phyloP scores from a whole-genome alignment of 1,140 invertebrate genomes.

The Aphidius gifuensis region DNA sequence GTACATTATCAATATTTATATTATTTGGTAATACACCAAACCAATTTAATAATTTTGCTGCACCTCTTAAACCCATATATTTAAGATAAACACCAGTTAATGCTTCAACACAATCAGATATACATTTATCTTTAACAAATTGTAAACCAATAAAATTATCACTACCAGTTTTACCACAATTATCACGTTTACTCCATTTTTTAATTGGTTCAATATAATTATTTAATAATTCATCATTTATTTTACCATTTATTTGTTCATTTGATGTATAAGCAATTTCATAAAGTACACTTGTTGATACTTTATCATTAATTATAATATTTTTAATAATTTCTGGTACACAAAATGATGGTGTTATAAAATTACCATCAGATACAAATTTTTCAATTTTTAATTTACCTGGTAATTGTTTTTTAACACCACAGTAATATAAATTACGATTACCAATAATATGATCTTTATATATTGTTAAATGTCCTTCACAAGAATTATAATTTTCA shows the following conservation, averaged over 20 bases:
- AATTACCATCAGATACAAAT: slow-evolving; percentile 66
- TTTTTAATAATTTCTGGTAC: slow-evolving; percentile 34
- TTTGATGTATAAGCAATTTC: slow-evolving; percentile 44
- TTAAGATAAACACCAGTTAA: slow-evolving; percentile 75
- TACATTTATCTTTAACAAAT: slow-evolving; percentile 60
- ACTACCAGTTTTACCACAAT: slow-evolving; percentile 42
- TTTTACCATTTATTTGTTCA: slow-evolving; percentile 48
- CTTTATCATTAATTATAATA: slow-evolving; percentile 32
- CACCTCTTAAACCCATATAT: slow-evolving; percentile 55
- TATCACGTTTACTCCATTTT: slow-evolving; percentile 32
- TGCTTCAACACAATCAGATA: slow-evolving; percentile 83
- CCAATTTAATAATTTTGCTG: slow-evolving; percentile 70
- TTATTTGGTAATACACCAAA: slow-evolving; percentile 63
- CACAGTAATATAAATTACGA: slow-evolving; percentile 72
- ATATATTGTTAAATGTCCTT: slow-evolving; percentile 74
- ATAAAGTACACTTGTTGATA: slow-evolving; percentile 51
- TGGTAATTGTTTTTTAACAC: slow-evolving; percentile 54
- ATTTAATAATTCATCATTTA: slow-evolving; percentile 33
- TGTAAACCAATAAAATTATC: slow-evolving; percentile 53
- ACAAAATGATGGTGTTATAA: slow-evolving; percentile 63
- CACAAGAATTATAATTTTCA: slow-evolving; percentile 66
- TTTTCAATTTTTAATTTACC: slow-evolving; percentile 63
- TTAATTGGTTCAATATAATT: slow-evolving; percentile 32
- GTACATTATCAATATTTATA: slow-evolving; percentile 44
- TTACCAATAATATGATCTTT: slow-evolving; percentile 80